These are phyloP conservation scores for Brachionus manjavacas DNA, from an alignment of 1,140 invertebrate species.

Conservation along the genomic window DNA sequence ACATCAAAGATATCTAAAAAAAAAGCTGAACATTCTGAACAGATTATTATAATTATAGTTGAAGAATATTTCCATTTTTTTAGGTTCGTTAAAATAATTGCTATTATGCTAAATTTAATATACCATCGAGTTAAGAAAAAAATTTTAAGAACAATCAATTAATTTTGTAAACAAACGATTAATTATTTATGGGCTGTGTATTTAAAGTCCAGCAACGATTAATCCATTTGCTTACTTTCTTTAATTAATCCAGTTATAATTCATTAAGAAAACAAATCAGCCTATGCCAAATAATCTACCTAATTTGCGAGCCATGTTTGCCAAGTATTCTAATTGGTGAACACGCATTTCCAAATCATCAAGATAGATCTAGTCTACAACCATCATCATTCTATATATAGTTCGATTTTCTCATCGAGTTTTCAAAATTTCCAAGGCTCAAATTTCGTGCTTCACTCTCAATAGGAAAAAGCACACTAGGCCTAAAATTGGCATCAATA, in stretches of 20 bases:
- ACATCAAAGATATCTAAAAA: not conserved
- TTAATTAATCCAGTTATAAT: not conserved
- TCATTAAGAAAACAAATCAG: slow-evolving; percentile 23
- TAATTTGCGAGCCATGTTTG: not conserved
- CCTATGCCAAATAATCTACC: not conserved
- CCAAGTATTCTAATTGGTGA: not conserved
- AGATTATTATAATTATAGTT: not conserved
- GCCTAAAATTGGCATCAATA: not conserved
- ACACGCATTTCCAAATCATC: not conserved
- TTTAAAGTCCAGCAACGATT: not conserved
- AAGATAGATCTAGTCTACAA: not conserved
- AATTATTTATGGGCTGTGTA: slow-evolving; percentile 30
- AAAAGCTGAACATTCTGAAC: not conserved
- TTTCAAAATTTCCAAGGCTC: not conserved
- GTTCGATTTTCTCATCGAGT: not conserved
- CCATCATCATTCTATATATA: not conserved
- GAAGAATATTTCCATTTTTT: not conserved
- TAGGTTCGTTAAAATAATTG: not conserved
- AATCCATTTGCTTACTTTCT: not conserved
- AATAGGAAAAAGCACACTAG: not conserved
- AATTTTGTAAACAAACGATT: slow-evolving; percentile 13
- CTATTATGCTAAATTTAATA: not conserved
- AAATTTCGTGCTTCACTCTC: not conserved
- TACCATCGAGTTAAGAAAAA: not conserved
- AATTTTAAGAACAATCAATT: not conserved